Evolutionary conservation across 2,888 invertebrate genomes (phyloP).

Genomic region (Anthrax anthrax): DNA sequence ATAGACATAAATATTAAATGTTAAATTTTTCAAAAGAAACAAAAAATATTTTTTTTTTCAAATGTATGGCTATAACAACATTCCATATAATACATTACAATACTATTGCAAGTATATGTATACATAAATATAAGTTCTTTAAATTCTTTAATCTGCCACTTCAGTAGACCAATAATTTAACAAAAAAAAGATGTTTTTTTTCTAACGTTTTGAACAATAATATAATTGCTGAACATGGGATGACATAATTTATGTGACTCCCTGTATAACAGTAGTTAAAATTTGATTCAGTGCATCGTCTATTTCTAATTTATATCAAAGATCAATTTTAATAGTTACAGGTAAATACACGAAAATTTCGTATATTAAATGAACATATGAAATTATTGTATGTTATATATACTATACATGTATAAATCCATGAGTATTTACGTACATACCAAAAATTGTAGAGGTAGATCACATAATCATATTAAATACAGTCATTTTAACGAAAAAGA

Average conservation of each 20-base stretch:
- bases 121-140: background rate
- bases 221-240: conserved; percentile 3
- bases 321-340: background rate
- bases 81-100: too few relatives aligned
- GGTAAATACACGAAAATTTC: background rate
- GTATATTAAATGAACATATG: too few relatives aligned
- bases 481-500: background rate
- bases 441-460: too few relatives aligned
- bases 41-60: too few relatives aligned
- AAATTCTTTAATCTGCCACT: background rate
- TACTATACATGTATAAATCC: too few relatives aligned
- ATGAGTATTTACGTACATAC: too few relatives aligned
- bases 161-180: background rate
- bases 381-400: too few relatives aligned
- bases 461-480: too few relatives aligned
- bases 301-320: background rate
- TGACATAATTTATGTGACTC: conserved; percentile 7
- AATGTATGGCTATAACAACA: too few relatives aligned
- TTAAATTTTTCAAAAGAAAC: background rate
- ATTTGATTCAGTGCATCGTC: background rate
- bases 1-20: background rate
- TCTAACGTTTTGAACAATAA: background rate
- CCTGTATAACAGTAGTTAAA: background rate
- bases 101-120: background rate
- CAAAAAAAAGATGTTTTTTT: background rate